These are phyloP conservation scores for Turnix velox DNA, from an alignment of 2,113 vertebrate species.

Conservation along the genomic window DNA sequence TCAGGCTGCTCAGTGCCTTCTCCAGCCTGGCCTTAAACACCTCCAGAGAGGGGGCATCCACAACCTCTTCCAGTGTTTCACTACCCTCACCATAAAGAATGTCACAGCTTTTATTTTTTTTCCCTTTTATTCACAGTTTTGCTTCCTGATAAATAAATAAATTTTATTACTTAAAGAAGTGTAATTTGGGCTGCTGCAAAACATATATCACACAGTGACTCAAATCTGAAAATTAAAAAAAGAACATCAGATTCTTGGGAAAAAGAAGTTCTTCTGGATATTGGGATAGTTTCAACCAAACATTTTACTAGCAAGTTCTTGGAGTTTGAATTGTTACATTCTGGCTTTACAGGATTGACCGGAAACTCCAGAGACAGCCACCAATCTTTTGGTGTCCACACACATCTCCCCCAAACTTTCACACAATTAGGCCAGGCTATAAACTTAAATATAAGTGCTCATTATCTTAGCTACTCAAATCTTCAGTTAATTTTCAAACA, in stretches of 20 bases:
- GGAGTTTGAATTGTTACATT: neutral
- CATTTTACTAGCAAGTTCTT: neutral
- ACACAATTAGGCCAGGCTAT: neutral
- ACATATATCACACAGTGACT: neutral
- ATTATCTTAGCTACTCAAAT: conserved; percentile 24
- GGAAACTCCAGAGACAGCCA: neutral
- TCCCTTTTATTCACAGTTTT: neutral
- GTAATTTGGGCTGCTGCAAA: neutral
- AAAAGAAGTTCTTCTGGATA: neutral
- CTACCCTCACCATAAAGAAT: too few species aligned
- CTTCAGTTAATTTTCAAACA: conserved; percentile 40
- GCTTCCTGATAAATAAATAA: neutral
- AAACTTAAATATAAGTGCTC: conserved; percentile 19
- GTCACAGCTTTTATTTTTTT: neutral
- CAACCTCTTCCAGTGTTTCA: too few species aligned
- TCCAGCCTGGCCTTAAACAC: too few species aligned
- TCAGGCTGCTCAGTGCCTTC: too few species aligned
- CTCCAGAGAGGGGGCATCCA: too few species aligned
- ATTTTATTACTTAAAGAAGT: neutral
- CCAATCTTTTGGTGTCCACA: neutral
- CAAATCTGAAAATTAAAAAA: neutral
- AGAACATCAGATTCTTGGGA: neutral
- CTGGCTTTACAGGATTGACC: neutral
- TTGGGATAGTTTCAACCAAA: neutral
- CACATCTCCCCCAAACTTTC: neutral